phyloP scores from a whole-genome alignment of 2,888 invertebrate species.

The Pterostichus niger region DNA sequence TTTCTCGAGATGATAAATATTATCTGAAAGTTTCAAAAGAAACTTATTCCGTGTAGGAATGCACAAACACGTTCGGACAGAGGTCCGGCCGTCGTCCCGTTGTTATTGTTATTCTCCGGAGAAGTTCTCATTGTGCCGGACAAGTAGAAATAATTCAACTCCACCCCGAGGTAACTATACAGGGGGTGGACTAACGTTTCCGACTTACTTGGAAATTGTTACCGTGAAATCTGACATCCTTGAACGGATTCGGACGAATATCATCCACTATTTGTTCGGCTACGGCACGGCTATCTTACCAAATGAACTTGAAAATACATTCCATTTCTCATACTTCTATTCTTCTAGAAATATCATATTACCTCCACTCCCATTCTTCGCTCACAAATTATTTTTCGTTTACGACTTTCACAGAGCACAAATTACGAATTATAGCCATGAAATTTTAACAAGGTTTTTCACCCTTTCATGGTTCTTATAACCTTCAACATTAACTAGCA shows the following conservation, averaged over 20 bases:
- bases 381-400: background rate
- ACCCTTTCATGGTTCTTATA: too few relatives aligned
- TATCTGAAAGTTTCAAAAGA: constrained; percentile 74
- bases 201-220: constrained; percentile 56
- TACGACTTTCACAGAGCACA: constrained; percentile 3
- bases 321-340: constrained; percentile 38
- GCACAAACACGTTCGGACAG: constrained; percentile 73
- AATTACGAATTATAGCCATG: constrained; percentile 32
- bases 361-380: constrained; percentile 26
- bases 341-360: constrained; percentile 36
- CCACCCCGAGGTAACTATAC: constrained; percentile 58
- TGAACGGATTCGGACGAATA: background rate
- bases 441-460: constrained; percentile 14
- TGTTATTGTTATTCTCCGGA: constrained; percentile 66
- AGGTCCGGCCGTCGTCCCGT: constrained; percentile 58
- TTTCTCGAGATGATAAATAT: constrained; percentile 73
- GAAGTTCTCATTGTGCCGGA: constrained; percentile 64
- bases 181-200: constrained; percentile 51
- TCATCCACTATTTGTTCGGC: constrained; percentile 35
- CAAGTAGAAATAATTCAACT: constrained; percentile 65
- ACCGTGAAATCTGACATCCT: constrained; percentile 56
- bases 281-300: background rate
- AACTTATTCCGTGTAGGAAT: constrained; percentile 74
- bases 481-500: too few relatives aligned
- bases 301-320: constrained; percentile 53